Percentiles rank a stretch among this genome's conserved stretches.
These are phyloP conservation scores for Perodicticus potto DNA, from an alignment of 2,797 vertebrate species.

Conservation along the genomic window DNA sequence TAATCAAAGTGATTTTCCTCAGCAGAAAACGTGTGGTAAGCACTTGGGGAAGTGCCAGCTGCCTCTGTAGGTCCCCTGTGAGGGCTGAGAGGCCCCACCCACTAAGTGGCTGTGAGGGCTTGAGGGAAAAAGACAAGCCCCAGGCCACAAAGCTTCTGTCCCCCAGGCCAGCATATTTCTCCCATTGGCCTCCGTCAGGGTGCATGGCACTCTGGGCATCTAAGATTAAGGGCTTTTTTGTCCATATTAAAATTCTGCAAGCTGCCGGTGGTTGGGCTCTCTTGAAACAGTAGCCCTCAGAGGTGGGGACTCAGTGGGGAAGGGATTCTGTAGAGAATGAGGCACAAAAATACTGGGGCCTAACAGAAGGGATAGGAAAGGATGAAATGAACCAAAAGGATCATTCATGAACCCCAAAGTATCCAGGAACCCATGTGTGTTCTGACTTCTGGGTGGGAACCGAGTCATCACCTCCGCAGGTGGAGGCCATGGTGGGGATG, in stretches of 20 bases:
- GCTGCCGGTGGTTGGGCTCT: not conserved
- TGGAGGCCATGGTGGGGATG: not conserved
- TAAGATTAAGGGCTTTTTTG: not conserved
- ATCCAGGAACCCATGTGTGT: not conserved
- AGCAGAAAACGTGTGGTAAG: not conserved
- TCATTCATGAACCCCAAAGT: not conserved
- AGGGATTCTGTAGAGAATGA: not conserved
- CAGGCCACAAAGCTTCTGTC: not conserved
- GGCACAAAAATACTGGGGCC: not conserved
- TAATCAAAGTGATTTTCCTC: not conserved
- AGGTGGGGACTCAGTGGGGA: not conserved
- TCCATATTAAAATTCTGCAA: not conserved
- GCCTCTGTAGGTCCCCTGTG: not conserved
- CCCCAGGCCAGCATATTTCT: not conserved
- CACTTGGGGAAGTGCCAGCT: not conserved
- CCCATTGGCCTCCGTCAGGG: rapidly evolving
- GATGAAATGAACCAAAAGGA: not conserved
- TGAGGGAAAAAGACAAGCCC: not conserved
- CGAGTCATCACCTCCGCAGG: not conserved
- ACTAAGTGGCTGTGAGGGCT: not conserved
- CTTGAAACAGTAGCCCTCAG: not conserved
- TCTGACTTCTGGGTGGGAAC: not conserved
- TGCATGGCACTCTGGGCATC: not conserved
- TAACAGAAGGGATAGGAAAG: not conserved
- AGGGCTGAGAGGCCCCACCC: not conserved